Conservation (phyloP, 2,888 invertebrate genomes). For the Zhengitettix transpicula region DNA sequence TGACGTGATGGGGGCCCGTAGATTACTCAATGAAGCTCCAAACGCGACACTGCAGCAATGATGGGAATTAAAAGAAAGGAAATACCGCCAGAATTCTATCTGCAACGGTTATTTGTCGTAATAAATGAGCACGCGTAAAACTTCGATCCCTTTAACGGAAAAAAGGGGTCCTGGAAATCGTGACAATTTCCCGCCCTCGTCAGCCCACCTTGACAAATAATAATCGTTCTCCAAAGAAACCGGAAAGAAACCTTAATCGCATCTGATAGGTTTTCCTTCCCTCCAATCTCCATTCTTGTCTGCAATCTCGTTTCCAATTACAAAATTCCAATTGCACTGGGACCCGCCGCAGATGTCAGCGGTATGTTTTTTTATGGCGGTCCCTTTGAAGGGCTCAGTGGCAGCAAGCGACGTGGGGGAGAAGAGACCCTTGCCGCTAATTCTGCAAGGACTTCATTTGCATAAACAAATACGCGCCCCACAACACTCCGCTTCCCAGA, state of each 20-base stretch:
- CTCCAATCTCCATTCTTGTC: not conserved
- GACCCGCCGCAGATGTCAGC: not conserved
- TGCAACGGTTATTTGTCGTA: too few relatives aligned
- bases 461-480: not conserved
- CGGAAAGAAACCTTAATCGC: not conserved
- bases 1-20: too few relatives aligned
- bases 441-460: not conserved
- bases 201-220: not conserved
- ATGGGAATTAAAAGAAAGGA: too few relatives aligned
- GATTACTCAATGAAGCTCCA: too few relatives aligned
- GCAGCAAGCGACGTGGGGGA: too few relatives aligned
- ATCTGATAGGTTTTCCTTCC: not conserved
- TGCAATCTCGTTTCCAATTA: not conserved
- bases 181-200: too few relatives aligned
- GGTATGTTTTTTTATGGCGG: not conserved
- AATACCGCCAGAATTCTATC: too few relatives aligned
- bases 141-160: too few relatives aligned
- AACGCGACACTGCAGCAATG: too few relatives aligned
- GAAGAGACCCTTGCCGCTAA: not conserved
- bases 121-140: too few relatives aligned
- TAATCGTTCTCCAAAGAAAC: not conserved
- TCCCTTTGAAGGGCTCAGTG: not conserved
- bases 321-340: not conserved
- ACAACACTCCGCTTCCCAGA: not conserved
- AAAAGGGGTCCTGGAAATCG: too few relatives aligned